phyloP scores from a whole-genome alignment of 1,140 invertebrate species.

The Diorhabda carinulata region DNA sequence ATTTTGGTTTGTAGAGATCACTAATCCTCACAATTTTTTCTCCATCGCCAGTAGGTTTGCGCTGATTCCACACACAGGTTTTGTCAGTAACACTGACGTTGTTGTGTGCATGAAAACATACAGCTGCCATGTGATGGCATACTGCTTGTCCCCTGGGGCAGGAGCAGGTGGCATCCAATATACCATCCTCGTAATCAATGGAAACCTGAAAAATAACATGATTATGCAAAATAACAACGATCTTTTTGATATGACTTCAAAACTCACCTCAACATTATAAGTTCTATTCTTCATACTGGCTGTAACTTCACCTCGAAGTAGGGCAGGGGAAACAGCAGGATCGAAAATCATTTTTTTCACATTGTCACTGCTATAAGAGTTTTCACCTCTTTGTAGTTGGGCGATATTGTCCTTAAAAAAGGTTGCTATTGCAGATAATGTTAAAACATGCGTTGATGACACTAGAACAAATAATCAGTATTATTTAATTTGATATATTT shows the following conservation, averaged over 20 bases:
- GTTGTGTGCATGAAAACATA: conserved; percentile 12
- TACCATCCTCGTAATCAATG: conserved; percentile 10
- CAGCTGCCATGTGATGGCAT: conserved; percentile 18
- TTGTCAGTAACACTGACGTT: conserved; percentile 18
- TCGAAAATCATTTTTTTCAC: too few relatives aligned
- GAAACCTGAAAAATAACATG: conserved; percentile 6
- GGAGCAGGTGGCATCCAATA: conserved; percentile 7
- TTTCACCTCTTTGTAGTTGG: too few relatives aligned
- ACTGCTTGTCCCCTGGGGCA: conserved; percentile 13
- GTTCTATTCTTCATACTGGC: conserved; percentile 14
- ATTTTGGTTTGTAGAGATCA: too few relatives aligned
- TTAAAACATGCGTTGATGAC: too few relatives aligned
- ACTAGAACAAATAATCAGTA: too few relatives aligned
- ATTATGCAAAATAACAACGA: not conserved
- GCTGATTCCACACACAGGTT: conserved; percentile 1
- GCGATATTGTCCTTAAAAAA: too few relatives aligned
- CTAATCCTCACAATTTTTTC: too few relatives aligned
- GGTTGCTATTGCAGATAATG: too few relatives aligned
- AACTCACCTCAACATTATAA: conserved; percentile 8
- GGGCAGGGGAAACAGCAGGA: not conserved
- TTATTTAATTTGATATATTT: too few relatives aligned
- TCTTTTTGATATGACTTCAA: too few relatives aligned
- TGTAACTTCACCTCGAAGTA: conserved; percentile 13
- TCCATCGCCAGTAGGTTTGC: not conserved
- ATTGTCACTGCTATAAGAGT: too few relatives aligned